A percentile compares a stretch with the other conserved stretches of the same genome.
Evolutionary conservation across 2,113 vertebrate species (phyloP).

Genomic region (Eira barbara): DNA sequence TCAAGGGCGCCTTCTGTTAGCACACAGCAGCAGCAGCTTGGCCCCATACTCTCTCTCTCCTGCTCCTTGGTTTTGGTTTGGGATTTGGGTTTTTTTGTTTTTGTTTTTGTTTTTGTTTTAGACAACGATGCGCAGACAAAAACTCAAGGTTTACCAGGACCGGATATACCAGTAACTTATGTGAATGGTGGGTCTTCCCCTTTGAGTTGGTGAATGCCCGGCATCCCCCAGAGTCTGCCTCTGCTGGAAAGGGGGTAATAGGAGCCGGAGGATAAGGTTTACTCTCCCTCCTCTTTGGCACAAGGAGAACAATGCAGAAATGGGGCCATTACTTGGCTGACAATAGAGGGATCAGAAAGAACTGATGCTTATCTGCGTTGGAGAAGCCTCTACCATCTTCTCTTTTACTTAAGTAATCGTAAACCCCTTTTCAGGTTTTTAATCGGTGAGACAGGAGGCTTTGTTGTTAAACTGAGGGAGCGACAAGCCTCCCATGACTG

Average conservation of each 20-base stretch:
- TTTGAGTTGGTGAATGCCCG: conserved; percentile 63
- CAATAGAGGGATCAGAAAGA: conserved; percentile 74
- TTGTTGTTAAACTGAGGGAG: conserved; percentile 37
- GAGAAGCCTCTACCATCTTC: conserved; percentile 62
- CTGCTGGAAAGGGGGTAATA: conserved; percentile 66
- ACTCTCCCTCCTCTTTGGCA: conserved; percentile 63
- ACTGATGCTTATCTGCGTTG: conserved; percentile 78
- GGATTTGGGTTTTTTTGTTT: neutral
- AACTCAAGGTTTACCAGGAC: neutral
- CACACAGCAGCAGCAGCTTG: neutral
- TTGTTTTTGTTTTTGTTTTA: neutral
- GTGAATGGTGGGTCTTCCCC: conserved; percentile 34
- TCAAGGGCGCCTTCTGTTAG: neutral
- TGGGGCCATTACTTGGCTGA: conserved; percentile 75
- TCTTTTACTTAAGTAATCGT: conserved; percentile 76
- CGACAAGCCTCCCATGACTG: conserved; percentile 59
- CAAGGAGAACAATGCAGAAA: conserved; percentile 73
- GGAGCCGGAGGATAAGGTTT: conserved; percentile 78
- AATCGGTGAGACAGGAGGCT: conserved; percentile 72
- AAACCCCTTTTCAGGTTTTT: conserved; percentile 70
- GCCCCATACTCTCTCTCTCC: neutral
- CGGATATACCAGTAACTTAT: conserved; percentile 24
- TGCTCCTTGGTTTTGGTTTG: neutral
- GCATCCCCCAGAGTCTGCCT: conserved; percentile 38
- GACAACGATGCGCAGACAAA: neutral